A percentile compares a stretch with the other conserved stretches of the same genome.
These are phyloP conservation scores for Thereva nobilitata DNA, from an alignment of 2,888 invertebrate species.

Conservation along the genomic window DNA sequence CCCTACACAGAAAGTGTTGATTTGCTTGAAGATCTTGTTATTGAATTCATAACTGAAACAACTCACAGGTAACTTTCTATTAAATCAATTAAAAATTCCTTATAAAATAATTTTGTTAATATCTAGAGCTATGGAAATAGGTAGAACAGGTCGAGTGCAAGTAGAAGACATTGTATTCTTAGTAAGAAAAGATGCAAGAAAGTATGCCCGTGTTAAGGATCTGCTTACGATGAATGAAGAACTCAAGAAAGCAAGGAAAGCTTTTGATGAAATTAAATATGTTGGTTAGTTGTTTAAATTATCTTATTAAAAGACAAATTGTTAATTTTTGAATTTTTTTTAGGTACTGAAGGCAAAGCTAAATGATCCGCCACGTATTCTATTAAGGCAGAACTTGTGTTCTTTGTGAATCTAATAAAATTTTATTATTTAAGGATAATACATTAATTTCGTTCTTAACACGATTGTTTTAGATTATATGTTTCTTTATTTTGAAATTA, in stretches of 20 bases:
- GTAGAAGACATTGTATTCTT: constrained; percentile 97
- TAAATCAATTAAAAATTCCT: neutral
- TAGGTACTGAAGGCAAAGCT: constrained; percentile 22
- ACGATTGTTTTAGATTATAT: too few species aligned
- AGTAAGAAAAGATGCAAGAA: constrained; percentile 93
- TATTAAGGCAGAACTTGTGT: too few species aligned
- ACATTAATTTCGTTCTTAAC: too few species aligned
- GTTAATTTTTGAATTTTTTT: neutral
- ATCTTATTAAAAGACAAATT: too few species aligned
- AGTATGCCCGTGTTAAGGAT: constrained; percentile 97
- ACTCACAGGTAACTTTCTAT: constrained; percentile 67
- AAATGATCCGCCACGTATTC: constrained; percentile 1
- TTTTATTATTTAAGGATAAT: too few species aligned
- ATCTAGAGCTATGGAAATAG: constrained; percentile 93
- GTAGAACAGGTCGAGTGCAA: constrained; percentile 92
- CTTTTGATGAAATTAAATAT: constrained; percentile 98
- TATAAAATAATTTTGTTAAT: constrained; percentile 12
- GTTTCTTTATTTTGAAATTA: too few species aligned
- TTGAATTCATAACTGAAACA: constrained; percentile 96
- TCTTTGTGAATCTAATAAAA: too few species aligned
- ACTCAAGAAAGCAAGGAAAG: constrained; percentile 96
- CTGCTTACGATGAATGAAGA: constrained; percentile 98
- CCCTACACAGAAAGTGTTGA: constrained; percentile 99
- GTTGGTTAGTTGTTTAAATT: constrained; percentile 68
- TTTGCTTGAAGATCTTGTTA: constrained; percentile 93